Evolutionary conservation across 2,113 vertebrate species (phyloP).

Genomic region (Lutjanus erythropterus): DNA sequence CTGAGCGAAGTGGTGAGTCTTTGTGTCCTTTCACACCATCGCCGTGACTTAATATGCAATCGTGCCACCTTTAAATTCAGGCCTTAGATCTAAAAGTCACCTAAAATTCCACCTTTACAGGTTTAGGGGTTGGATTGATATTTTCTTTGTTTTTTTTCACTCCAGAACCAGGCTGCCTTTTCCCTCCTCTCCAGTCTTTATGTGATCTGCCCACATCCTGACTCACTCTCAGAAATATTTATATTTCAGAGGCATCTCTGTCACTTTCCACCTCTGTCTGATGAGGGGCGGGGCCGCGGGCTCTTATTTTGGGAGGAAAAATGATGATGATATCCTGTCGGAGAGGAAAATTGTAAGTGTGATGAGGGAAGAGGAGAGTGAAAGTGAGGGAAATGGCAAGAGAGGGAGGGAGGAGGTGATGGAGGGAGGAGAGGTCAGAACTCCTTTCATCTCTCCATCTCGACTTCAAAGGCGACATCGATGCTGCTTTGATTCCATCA

Average conservation of each 20-base stretch:
- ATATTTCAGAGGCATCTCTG: neutral
- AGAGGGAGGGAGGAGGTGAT: slow-evolving; percentile 41
- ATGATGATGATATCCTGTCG: slow-evolving; percentile 28
- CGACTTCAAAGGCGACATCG: slow-evolving; percentile 67
- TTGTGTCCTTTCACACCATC: too few species aligned
- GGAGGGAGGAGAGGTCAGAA: slow-evolving; percentile 64
- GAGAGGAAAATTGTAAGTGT: slow-evolving; percentile 45
- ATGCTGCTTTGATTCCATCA: slow-evolving; percentile 67
- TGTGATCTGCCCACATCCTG: neutral
- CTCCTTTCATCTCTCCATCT: slow-evolving; percentile 70
- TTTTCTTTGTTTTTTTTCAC: too few species aligned
- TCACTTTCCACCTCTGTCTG: slow-evolving; percentile 5
- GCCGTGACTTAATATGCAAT: too few species aligned
- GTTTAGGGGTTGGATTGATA: too few species aligned
- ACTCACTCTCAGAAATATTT: neutral
- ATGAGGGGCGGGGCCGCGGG: neutral
- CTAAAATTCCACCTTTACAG: too few species aligned
- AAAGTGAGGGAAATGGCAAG: slow-evolving; percentile 24
- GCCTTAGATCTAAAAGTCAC: too few species aligned
- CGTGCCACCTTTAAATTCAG: too few species aligned
- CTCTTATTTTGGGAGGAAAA: slow-evolving; percentile 41
- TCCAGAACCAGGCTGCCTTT: too few species aligned
- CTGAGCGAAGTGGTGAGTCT: too few species aligned
- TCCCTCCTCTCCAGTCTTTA: neutral
- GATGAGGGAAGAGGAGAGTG: slow-evolving; percentile 49